Conservation (phyloP, 2,888 invertebrate species). For the Lepidocyrtoides sp. region DNA sequence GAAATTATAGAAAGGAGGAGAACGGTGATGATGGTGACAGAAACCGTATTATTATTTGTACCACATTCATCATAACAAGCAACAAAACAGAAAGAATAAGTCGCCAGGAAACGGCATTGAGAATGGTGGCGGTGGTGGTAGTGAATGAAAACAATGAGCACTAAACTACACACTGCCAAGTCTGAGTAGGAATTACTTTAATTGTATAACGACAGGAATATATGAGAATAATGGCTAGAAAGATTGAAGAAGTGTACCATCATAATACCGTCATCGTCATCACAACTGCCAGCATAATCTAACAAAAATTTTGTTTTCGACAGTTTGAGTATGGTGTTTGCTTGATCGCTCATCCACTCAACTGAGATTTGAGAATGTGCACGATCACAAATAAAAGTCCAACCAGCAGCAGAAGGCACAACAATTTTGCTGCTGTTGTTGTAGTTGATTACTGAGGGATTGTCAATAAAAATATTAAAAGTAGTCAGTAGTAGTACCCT, state of each 20-base stretch:
- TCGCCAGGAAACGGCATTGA: background rate
- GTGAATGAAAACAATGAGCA: background rate
- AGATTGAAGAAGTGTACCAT: conserved; percentile 2
- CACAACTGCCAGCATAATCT: conserved; percentile 25
- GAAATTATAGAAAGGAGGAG: no score
- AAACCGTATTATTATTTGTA: conserved; percentile 38
- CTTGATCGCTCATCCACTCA: background rate
- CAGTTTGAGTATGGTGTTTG: conserved; percentile 1
- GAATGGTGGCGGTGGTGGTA: background rate
- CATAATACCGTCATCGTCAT: background rate
- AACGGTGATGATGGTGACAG: conserved; percentile 22
- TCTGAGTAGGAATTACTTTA: background rate
- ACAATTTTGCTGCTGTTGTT: conserved; percentile 25
- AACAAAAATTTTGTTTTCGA: conserved; percentile 23
- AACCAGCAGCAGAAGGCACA: conserved; percentile 14
- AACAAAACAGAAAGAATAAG: background rate
- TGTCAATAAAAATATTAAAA: conserved; percentile 12
- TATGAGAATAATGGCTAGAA: background rate
- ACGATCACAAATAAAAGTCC: background rate
- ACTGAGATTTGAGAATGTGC: background rate
- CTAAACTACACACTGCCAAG: no score
- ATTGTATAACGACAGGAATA: conserved; percentile 3
- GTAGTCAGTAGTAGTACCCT: background rate
- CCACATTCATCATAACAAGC: background rate
- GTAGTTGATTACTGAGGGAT: conserved; percentile 18